These are phyloP conservation scores for Rhombomys opimus DNA, from an alignment of 2,113 vertebrate species.

Conservation along the genomic window DNA sequence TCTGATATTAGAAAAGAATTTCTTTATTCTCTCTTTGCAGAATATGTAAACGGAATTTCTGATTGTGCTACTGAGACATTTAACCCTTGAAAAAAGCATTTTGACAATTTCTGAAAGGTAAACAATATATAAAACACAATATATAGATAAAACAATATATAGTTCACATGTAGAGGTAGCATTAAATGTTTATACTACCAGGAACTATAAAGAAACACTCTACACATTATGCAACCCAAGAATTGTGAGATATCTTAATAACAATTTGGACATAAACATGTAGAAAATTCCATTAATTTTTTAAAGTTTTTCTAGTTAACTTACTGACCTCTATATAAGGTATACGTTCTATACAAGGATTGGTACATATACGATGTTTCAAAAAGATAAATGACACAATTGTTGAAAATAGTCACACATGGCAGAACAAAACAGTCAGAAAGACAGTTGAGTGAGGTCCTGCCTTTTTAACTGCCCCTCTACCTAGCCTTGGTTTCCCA, in stretches of 20 bases:
- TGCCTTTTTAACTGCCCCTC: background rate
- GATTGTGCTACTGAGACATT: background rate
- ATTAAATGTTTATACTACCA: background rate
- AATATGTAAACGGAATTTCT: background rate
- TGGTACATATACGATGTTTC: too few species aligned
- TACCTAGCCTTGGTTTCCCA: background rate
- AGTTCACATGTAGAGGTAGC: background rate
- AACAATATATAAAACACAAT: background rate
- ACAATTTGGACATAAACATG: background rate
- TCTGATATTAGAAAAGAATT: background rate
- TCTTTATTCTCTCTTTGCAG: background rate
- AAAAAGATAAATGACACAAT: background rate
- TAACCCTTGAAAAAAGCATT: background rate
- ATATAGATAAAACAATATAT: background rate
- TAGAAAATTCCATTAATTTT: background rate
- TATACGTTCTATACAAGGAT: too few species aligned
- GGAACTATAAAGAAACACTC: background rate
- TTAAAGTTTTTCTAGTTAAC: background rate
- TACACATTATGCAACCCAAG: background rate
- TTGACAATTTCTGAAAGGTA: background rate
- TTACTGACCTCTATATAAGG: background rate
- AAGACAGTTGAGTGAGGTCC: background rate
- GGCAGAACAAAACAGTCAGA: background rate
- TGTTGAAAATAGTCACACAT: background rate
- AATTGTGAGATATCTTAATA: background rate